A percentile compares a stretch with the other conserved stretches of the same genome.
Conservation (phyloP, 2,797 vertebrate species). For the Clarias pachynema region DNA sequence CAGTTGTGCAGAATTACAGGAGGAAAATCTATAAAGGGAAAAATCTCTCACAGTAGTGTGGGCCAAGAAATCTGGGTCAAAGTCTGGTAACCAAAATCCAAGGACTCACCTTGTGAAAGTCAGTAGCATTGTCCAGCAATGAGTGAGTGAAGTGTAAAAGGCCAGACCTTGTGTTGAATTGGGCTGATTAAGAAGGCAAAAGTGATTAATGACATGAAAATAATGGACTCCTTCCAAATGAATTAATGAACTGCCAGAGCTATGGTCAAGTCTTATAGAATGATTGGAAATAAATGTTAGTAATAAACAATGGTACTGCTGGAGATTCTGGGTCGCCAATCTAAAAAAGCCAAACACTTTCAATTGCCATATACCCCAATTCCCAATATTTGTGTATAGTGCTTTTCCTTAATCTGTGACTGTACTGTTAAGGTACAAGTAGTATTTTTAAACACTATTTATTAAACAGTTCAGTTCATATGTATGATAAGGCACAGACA, state of each 20-base stretch:
- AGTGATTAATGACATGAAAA: slow-evolving; percentile 4
- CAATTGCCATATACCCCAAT: too few relatives aligned
- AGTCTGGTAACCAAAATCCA: slow-evolving; percentile 1
- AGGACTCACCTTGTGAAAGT: background rate
- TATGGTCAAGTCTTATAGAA: background rate
- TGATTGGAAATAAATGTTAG: background rate
- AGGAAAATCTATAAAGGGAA: slow-evolving; percentile 6
- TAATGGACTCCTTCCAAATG: background rate
- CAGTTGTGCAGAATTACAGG: slow-evolving; percentile 20
- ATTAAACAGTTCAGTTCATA: background rate
- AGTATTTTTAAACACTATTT: background rate
- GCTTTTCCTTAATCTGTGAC: background rate
- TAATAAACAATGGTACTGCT: background rate
- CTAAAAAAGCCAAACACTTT: too few relatives aligned
- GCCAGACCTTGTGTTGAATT: background rate
- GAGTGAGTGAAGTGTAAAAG: background rate
- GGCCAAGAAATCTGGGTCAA: slow-evolving; percentile 3
- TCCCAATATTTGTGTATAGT: background rate
- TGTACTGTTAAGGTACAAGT: background rate
- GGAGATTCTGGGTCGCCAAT: too few relatives aligned
- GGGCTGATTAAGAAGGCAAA: background rate
- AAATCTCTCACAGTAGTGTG: slow-evolving; percentile 4
- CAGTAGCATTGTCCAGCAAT: slow-evolving; percentile 9
- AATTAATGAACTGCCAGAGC: background rate
- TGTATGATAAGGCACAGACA: background rate